These are phyloP conservation scores for Neotoxoptera formosana DNA, from an alignment of 1,140 invertebrate species.

Conservation along the genomic window DNA sequence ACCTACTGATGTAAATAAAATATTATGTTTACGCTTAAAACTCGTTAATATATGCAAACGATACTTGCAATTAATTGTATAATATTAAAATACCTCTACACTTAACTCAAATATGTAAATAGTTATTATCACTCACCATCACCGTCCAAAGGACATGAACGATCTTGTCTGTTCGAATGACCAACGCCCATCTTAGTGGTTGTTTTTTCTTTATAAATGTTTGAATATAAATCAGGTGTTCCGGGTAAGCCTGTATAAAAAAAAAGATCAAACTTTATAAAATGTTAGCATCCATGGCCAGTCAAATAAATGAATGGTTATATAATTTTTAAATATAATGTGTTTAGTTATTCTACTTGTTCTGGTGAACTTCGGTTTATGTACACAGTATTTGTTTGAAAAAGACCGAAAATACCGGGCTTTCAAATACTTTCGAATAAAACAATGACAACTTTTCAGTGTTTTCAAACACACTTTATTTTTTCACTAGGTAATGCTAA, in stretches of 20 bases:
- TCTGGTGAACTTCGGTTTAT: too few relatives aligned
- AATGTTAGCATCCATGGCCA: background rate
- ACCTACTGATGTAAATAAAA: background rate
- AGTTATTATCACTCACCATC: constrained; percentile 23
- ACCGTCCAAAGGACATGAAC: constrained; percentile 19
- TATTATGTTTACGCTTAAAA: background rate
- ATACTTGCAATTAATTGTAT: background rate
- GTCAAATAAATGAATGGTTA: too few relatives aligned
- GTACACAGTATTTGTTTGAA: too few relatives aligned
- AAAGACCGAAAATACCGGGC: too few relatives aligned
- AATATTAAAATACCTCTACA: background rate
- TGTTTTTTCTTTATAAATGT: background rate
- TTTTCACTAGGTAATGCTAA: too few relatives aligned
- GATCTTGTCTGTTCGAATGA: constrained; percentile 43
- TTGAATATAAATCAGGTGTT: background rate
- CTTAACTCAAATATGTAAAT: background rate
- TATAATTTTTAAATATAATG: too few relatives aligned
- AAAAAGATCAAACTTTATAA: background rate
- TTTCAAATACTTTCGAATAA: too few relatives aligned
- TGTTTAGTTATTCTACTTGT: too few relatives aligned
- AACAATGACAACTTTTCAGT: too few relatives aligned
- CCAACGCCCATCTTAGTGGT: constrained; percentile 7
- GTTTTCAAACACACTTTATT: too few relatives aligned
- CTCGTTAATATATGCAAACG: background rate
- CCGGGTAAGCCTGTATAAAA: background rate